Percentiles rank a stretch among this genome's conserved stretches.
These are phyloP conservation scores for Temnothorax ravouxi DNA, from an alignment of 2,888 invertebrate genomes.

Conservation along the genomic window DNA sequence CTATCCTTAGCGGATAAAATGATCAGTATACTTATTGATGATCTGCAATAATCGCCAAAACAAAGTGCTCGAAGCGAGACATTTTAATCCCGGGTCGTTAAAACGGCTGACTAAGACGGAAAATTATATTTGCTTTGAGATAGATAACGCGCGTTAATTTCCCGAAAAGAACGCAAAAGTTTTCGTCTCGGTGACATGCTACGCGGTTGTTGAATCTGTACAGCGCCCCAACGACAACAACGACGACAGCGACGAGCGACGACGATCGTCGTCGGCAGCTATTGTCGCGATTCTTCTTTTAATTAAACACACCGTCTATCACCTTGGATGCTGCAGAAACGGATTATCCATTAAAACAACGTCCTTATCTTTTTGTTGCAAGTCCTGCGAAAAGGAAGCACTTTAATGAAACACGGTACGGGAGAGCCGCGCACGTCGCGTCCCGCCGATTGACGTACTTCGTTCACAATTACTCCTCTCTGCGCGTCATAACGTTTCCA, in stretches of 20 bases:
- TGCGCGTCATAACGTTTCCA: neutral
- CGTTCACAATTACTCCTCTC: conserved; percentile 17
- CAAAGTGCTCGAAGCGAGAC: conserved; percentile 2
- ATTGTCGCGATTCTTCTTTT: conserved; percentile 70
- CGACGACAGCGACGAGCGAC: conserved; percentile 7
- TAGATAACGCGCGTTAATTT: conserved; percentile 32
- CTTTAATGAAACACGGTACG: conserved; percentile 34
- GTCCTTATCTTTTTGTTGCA: conserved; percentile 38
- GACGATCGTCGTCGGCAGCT: conserved; percentile 11
- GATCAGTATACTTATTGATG: conserved; percentile 24
- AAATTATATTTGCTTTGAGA: conserved; percentile 52
- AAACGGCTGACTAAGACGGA: conserved; percentile 30
- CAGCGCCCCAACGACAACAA: neutral
- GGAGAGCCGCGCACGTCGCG: neutral
- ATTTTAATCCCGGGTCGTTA: conserved; percentile 43
- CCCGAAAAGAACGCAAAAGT: conserved; percentile 24
- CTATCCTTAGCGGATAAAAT: neutral
- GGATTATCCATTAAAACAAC: conserved; percentile 55
- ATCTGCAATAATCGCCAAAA: conserved; percentile 36
- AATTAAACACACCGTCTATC: conserved; percentile 75
- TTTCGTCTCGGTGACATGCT: conserved; percentile 38
- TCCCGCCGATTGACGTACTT: conserved; percentile 37
- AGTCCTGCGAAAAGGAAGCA: neutral
- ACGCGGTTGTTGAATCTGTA: conserved; percentile 23
- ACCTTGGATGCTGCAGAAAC: conserved; percentile 46